Conservation (phyloP, 2,113 vertebrate genomes). For the Hiodon tergisus region DNA sequence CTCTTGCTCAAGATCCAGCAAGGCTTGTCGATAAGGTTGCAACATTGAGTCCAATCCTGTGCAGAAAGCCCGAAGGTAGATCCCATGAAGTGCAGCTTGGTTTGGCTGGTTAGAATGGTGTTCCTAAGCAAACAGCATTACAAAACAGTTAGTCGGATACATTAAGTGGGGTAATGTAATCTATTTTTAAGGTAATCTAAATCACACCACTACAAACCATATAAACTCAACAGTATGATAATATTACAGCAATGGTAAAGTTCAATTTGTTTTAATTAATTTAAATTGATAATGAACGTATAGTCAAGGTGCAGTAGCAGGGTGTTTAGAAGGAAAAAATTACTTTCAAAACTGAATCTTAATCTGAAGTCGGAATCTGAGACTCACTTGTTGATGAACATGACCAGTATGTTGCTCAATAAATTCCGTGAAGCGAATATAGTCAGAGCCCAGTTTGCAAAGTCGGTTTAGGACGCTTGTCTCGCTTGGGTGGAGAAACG, state of each 20-base stretch:
- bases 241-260: not conserved
- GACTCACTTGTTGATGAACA: slow-evolving; percentile 76
- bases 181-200: too few relatives aligned
- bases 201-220: not conserved
- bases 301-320: too few relatives aligned
- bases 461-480: slow-evolving; percentile 82
- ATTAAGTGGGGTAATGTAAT: too few relatives aligned
- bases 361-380: not conserved
- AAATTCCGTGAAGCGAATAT: slow-evolving; percentile 90
- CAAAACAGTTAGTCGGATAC: not conserved
- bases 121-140: slow-evolving; percentile 63
- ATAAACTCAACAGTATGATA: too few relatives aligned
- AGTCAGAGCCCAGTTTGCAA: slow-evolving; percentile 88
- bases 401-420: slow-evolving; percentile 90
- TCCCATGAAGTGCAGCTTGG: slow-evolving; percentile 81
- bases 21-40: slow-evolving; percentile 88
- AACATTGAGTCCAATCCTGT: slow-evolving; percentile 89
- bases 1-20: slow-evolving; percentile 94
- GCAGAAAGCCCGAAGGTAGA: slow-evolving; percentile 92
- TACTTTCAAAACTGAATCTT: not conserved
- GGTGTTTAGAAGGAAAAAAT: not conserved
- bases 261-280: not conserved
- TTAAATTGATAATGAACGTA: not conserved
- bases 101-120: slow-evolving; percentile 74
- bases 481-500: slow-evolving; percentile 94